Base-by-base conservation (phyloP, 2,888 invertebrate species). In the Xylota segnis region DNA sequence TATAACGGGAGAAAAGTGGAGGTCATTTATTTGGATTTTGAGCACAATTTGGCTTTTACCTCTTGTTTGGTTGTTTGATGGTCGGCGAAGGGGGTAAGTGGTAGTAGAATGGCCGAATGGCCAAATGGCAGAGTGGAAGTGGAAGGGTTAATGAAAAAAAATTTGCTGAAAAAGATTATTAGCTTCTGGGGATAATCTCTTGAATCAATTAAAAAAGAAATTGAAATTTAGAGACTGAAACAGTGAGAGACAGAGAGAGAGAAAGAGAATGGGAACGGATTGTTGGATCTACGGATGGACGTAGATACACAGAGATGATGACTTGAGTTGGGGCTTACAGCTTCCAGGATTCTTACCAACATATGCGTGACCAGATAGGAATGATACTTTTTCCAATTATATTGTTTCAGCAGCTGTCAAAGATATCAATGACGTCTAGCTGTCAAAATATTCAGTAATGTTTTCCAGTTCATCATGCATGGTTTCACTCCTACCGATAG, bases 1-100 rank as follows among this genome's bases (percentile, higher is more conserved):
- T 86, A 86, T 86, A 86, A 86, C 82, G 76, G 82, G 63, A 86
- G 81, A 77, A 82, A 61, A 82, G 82, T 82, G 76, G 81, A 86
- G 77, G 82, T 86, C 82, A 86, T 86, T 86, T 82, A 77, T 82
- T 86, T 72, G 68, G 82, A 77, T 76, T 76, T 82, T 82, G 56
- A 70, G 54, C 61, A 70, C 47, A 76, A 71, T 81, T 76, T 76
- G 61, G 76, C 56, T 86, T 58, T 76, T 68, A 71, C 75, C 70
- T 86, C 66, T 72, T 72, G 37, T 81, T 59, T 66, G 43, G 29
- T 65, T 70, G 56, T 71, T 71, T 54, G 52, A 40, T 16, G 45
- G 32, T 27, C 12, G 27, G 4, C 9, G 34, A 16, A 58, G 54
- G 40, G 65, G 6, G 10, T 32, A 18, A 23, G 34, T 10, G 34